Percentiles rank a stretch among this genome's conserved stretches.
Evolutionary conservation across 2,888 invertebrate species (phyloP).

Genomic region (Cheilosia grossa): DNA sequence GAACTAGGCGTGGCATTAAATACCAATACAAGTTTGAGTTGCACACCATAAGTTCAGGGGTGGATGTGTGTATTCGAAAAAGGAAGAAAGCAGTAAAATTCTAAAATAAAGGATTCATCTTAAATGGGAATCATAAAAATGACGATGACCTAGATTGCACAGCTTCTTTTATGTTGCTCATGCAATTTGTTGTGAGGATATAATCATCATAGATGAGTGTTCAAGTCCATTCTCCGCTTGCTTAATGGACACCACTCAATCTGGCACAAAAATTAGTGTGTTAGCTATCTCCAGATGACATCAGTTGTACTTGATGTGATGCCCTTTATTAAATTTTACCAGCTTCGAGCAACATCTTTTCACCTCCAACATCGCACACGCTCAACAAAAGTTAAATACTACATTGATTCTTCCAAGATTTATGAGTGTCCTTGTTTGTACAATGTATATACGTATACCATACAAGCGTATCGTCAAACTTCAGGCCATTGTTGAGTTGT

Average conservation of each 20-base stretch:
- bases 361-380: not conserved
- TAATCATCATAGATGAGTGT: too few species aligned
- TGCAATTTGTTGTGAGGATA: slow-evolving; percentile 14
- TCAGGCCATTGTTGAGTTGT: slow-evolving; percentile 18
- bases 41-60: not conserved
- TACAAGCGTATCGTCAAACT: slow-evolving; percentile 1
- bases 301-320: too few species aligned
- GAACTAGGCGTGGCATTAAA: not conserved
- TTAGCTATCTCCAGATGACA: too few species aligned
- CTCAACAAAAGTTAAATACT: not conserved
- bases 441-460: not conserved
- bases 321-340: too few species aligned
- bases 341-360: too few species aligned
- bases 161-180: not conserved
- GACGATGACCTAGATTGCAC: slow-evolving; percentile 26
- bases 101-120: slow-evolving; percentile 1
- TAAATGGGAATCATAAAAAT: not conserved
- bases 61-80: not conserved
- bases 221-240: too few species aligned
- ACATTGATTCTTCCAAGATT: slow-evolving; percentile 10
- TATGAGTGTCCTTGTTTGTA: slow-evolving; percentile 33
- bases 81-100: not conserved
- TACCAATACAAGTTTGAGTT: not conserved
- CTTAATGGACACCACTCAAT: too few species aligned
- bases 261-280: too few species aligned